A percentile compares a stretch with the other conserved stretches of the same genome.
Evolutionary conservation across 1,140 invertebrate species (phyloP).

Genomic region (Drosophila kohkoa): DNA sequence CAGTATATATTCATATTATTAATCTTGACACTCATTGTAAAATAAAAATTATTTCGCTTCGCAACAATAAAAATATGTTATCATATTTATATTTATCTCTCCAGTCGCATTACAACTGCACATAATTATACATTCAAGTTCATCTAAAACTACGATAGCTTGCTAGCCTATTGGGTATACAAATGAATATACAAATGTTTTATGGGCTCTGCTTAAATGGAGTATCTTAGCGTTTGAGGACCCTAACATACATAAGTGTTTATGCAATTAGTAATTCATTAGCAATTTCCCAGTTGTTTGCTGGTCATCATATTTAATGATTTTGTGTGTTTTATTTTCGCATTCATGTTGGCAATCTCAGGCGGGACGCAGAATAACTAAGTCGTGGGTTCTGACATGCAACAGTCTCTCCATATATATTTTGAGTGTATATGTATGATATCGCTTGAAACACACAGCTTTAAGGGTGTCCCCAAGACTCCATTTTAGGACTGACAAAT

Average conservation of each 20-base stretch:
- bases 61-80: too few species aligned
- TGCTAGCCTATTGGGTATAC: not conserved
- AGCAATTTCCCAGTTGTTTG: conserved; percentile 46
- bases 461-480: too few species aligned
- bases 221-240: conserved; percentile 33
- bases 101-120: too few species aligned
- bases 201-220: conserved; percentile 67
- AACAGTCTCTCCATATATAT: too few species aligned
- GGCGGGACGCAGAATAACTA: not conserved
- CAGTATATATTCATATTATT: not conserved
- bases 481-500: too few species aligned
- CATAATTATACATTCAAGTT: too few species aligned
- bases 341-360: conserved; percentile 17
- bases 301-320: conserved; percentile 28
- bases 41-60: too few species aligned
- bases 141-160: too few species aligned
- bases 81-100: not conserved
- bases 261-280: conserved; percentile 74
- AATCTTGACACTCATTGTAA: too few species aligned
- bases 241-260: conserved; percentile 58
- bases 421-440: too few species aligned
- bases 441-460: too few species aligned
- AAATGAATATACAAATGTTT: conserved; percentile 51
- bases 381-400: too few species aligned
- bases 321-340: conserved; percentile 27